Base-by-base conservation (phyloP, 2,797 vertebrate genomes). In the Rhinophrynus dorsalis region DNA sequence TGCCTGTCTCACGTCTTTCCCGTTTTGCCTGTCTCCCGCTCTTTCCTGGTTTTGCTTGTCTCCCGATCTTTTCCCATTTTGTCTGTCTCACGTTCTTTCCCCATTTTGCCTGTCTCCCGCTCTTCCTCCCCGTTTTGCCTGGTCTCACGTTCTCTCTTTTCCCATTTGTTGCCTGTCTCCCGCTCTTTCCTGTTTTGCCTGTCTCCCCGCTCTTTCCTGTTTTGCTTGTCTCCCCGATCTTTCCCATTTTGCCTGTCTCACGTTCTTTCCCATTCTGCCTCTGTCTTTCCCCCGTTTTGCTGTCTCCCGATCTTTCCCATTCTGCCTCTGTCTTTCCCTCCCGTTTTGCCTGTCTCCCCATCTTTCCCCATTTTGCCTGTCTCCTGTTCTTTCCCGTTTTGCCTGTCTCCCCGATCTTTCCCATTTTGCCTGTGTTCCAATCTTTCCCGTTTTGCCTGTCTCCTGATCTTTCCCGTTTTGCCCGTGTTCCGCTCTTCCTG, bases 71-170 rank as follows among this genome's bases (percentile, higher is more conserved):
- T 50, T 23, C 6, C n/a, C 10, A 10, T n/a, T 20, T 9, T 10
- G 7, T 45, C 18, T 21, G 12, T 3, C 5, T 21, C 3, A 37
- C 21, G 1, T 18, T 7, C 54, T 23, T 13, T 10, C 18, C 12
- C 11, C 6, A 8, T 2, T 6, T 32, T 24, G 11, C 61, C 72
- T 63, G 54, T 30, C 26, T 1, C 15, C 26, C 48, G 73, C n/a
- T 26, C 32, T 33, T 11, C 47, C 15, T 11, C 5, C 64, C 32
- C 9, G 38, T 37, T 24, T 61, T 12, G 32, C 29, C 18, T 50
- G n/a, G 56, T 50, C 32, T 63, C 58, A 69, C 13, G n/a, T 29
- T 32, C 11, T 55, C 55, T 71, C 24, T 3, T 26, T 3, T 26
- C 9, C 24, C 21, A 6, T 2, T 12, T 80, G 45, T 13, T 20